Evolutionary conservation across 2,797 vertebrate genomes (phyloP).

Genomic region (Tokudaia muenninki): DNA sequence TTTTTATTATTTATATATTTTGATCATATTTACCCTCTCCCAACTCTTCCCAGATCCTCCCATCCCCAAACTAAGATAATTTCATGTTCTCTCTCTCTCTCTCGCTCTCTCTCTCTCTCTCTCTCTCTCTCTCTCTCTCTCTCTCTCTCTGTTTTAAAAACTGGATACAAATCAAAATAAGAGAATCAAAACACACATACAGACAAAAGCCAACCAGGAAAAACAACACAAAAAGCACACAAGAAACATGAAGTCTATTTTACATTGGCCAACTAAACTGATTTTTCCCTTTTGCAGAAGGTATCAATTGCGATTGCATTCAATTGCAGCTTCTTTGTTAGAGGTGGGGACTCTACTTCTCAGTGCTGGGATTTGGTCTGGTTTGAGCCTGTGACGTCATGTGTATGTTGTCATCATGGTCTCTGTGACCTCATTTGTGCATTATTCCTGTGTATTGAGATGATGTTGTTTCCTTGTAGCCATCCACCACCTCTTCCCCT

Average conservation of each 20-base stretch:
- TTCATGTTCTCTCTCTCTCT: neutral
- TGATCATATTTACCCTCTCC: neutral
- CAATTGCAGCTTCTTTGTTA: neutral
- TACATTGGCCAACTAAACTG: neutral
- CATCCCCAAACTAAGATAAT: neutral
- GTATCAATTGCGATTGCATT: no score
- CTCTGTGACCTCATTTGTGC: no score
- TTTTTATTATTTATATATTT: neutral
- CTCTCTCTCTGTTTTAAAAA: neutral
- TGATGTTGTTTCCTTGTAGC: neutral
- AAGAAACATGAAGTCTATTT: neutral
- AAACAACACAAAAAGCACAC: neutral
- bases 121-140: no score
- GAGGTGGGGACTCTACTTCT: neutral
- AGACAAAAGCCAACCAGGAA: neutral
- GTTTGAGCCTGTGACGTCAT: neutral
- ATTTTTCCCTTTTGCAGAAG: no score
- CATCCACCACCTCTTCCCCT: neutral
- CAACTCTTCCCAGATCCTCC: neutral
- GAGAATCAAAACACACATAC: neutral
- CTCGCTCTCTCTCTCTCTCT: neutral
- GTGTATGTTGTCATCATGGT: neutral
- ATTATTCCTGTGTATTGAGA: no score
- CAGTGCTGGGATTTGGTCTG: neutral
- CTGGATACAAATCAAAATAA: neutral